Conservation (phyloP, 2,113 vertebrate species). For the Anhinga rufa region DNA sequence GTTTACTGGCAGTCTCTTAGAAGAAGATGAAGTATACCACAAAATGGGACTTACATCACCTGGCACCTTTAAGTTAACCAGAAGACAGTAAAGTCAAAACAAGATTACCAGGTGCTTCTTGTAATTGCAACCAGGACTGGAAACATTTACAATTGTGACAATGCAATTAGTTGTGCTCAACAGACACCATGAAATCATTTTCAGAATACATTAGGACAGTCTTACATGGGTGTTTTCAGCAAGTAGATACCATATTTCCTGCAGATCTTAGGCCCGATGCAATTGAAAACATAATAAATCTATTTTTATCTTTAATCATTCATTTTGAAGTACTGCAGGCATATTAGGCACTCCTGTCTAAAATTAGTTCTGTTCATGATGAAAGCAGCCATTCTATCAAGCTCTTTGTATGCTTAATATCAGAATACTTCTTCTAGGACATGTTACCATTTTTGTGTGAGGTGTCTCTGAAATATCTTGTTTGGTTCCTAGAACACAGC, state of each 20-base stretch:
- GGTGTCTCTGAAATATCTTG: not conserved
- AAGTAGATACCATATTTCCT: not conserved
- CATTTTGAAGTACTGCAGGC: slow-evolving; percentile 44
- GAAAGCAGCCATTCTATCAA: slow-evolving; percentile 53
- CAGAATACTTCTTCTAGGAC: slow-evolving; percentile 18
- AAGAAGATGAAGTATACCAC: not conserved
- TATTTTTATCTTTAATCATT: slow-evolving; percentile 54
- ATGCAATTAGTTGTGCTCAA: slow-evolving; percentile 4
- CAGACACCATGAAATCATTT: not conserved
- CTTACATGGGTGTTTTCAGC: not conserved
- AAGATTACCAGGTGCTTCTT: not conserved
- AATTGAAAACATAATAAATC: slow-evolving; percentile 17
- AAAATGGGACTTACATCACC: not conserved
- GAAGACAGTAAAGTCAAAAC: slow-evolving; percentile 3
- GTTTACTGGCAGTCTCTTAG: not conserved
- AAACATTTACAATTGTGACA: not conserved
- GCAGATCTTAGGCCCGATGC: not conserved
- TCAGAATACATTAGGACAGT: slow-evolving; percentile 13
- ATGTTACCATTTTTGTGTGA: not conserved
- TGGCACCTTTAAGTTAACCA: not conserved
- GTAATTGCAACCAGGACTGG: not conserved
- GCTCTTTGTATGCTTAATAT: slow-evolving; percentile 26
- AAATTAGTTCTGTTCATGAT: slow-evolving; percentile 62
- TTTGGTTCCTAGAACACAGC: not conserved
- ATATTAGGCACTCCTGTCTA: slow-evolving; percentile 55